phyloP scores from a whole-genome alignment of 2,888 invertebrate genomes.

The Napeogenes inachia region DNA sequence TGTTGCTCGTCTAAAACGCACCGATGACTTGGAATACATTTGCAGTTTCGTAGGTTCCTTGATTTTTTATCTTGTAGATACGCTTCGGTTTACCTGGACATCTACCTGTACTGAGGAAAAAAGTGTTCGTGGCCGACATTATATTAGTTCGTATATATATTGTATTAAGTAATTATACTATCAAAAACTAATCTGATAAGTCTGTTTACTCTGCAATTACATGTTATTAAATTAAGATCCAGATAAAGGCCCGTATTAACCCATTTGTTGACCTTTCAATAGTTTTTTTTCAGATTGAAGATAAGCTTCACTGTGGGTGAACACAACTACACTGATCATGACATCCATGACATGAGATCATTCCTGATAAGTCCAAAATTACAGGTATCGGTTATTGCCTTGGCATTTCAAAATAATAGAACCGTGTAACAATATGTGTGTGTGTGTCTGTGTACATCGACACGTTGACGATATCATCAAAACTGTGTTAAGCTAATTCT shows the following conservation, averaged over 20 bases:
- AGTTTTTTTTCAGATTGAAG: constrained; percentile 11
- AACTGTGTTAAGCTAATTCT: no score
- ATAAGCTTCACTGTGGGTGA: constrained; percentile 16
- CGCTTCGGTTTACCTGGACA: neutral
- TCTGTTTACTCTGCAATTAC: constrained; percentile 5
- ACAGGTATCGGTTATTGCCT: constrained; percentile 30
- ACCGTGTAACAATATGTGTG: neutral
- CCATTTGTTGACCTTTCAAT: constrained; percentile 13
- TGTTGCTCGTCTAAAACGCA: neutral
- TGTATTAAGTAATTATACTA: constrained; percentile 3
- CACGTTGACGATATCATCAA: no score
- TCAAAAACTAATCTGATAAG: neutral
- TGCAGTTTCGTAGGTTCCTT: neutral
- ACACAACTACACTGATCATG: constrained; percentile 28
- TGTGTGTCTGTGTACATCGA: neutral
- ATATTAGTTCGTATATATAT: neutral
- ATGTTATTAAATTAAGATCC: neutral
- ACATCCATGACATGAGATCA: constrained; percentile 31
- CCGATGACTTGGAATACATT: constrained; percentile 3
- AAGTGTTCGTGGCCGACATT: neutral
- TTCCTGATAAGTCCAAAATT: constrained; percentile 36
- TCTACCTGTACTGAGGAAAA: constrained; percentile 3
- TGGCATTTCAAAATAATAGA: constrained; percentile 7
- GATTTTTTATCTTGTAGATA: neutral
- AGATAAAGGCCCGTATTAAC: neutral